These are phyloP conservation scores for Eretmochelys imbricata DNA, from an alignment of 2,113 vertebrate genomes.

Conservation along the genomic window DNA sequence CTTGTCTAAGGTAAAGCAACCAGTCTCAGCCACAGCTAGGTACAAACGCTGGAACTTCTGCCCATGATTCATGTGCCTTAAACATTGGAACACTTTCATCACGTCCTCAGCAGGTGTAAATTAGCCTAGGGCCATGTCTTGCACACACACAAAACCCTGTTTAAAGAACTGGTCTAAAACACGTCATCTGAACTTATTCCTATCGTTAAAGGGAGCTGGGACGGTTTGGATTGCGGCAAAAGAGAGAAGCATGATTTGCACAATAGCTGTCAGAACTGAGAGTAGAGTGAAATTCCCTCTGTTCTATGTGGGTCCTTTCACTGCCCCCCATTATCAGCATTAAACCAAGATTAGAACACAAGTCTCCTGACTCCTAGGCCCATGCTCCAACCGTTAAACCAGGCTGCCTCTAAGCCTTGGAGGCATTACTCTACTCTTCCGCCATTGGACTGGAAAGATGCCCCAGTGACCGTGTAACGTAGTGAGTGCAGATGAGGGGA, in stretches of 20 bases:
- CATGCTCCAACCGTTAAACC: neutral
- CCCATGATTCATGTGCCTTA: neutral
- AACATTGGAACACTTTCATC: neutral
- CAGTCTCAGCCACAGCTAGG: neutral
- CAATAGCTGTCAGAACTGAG: too few species aligned
- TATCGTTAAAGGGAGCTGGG: neutral
- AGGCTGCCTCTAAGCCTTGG: neutral
- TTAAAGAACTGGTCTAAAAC: fast-evolving
- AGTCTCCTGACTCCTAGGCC: neutral
- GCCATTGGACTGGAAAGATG: neutral
- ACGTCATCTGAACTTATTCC: neutral
- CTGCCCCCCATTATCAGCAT: neutral
- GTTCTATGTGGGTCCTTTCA: too few species aligned
- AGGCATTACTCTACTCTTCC: neutral
- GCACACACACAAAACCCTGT: neutral
- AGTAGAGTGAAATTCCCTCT: neutral
- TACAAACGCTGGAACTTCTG: neutral
- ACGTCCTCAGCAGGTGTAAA: neutral
- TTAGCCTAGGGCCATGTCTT: neutral
- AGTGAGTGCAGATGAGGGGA: neutral
- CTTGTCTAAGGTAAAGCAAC: neutral
- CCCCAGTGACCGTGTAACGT: fast-evolving
- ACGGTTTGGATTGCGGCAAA: fast-evolving
- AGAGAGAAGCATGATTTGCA: neutral
- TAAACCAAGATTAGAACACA: neutral